These are phyloP conservation scores for Phalacrocorax brasilianus DNA, from an alignment of 2,113 vertebrate genomes.

Conservation along the genomic window DNA sequence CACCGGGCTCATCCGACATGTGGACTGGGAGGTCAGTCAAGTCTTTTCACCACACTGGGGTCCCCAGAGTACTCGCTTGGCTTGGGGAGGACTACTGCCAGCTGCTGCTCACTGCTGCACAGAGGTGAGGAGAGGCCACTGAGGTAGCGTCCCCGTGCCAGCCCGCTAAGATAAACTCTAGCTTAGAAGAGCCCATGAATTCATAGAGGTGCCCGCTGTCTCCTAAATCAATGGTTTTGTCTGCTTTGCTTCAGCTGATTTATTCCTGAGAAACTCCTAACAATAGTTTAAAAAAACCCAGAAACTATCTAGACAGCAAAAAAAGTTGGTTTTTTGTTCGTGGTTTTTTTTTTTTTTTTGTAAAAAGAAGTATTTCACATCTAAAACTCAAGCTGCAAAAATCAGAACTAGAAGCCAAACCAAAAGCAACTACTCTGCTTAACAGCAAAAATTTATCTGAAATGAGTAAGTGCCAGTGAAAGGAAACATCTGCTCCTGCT, in stretches of 20 bases:
- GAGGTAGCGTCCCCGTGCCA: not conserved
- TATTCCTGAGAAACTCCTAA: conserved; percentile 60
- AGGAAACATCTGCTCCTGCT: not conserved
- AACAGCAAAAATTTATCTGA: conserved; percentile 17
- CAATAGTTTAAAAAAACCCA: conserved; percentile 8
- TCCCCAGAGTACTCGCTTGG: accelerated
- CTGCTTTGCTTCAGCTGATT: conserved; percentile 25
- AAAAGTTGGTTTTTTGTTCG: not conserved
- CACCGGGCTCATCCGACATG: not conserved
- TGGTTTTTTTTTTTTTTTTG: not conserved
- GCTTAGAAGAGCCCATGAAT: not conserved
- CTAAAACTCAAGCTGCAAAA: conserved; percentile 30
- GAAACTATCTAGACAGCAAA: not conserved
- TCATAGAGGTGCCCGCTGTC: not conserved
- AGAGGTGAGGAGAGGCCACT: not conserved
- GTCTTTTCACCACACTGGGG: not conserved
- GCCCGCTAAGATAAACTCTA: not conserved
- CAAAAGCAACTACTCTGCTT: conserved; percentile 18
- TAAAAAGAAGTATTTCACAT: not conserved
- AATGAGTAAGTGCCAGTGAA: conserved; percentile 6
- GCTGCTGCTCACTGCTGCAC: not conserved
- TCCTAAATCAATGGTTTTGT: not conserved
- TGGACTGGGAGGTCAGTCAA: not conserved
- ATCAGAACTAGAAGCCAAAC: conserved; percentile 35
- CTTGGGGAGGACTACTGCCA: accelerated